Evolutionary conservation across 2,797 vertebrate genomes (phyloP), one percentile per base, ranked within the genome.

Genomic region (Loriculus beryllinus): DNA sequence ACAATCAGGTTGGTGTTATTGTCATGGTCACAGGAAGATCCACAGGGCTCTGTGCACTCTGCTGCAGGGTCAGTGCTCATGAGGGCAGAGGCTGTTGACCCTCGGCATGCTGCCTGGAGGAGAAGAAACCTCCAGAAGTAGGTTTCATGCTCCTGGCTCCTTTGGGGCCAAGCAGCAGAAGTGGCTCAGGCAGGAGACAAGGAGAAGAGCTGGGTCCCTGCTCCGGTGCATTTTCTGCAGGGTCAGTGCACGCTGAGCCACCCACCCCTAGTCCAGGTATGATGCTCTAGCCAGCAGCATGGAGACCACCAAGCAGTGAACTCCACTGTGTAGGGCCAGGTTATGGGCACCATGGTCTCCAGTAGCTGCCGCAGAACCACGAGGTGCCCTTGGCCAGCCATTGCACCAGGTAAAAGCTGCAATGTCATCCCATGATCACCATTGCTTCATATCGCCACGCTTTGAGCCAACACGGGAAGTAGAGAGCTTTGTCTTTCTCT

Each of bases 391-490:
- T 5, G 6, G 39, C 39, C 60, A 54, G 83, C 59, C 57, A 39
- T 6, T 6, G 85, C 76, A 77, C 49, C 87, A 94, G 89, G 87
- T 93, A 95, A 94, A 72, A 86, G 84, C 87, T 93, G 63, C 93
- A 90, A 47, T 90, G 54, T 76, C 94, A 96, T 96, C 91, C 82
- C 92, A 93, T 97, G 94, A 86, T 91, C 91, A 91, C 93, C 94
- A 96, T 94, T 52, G 89, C 95, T 96, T 76, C 96, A 94, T 62
- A 91, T 84, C 12, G 47, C 87, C 95, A 93, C 33, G 79, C 95
- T 96, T 93, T 95, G 87, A 94, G 80, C 91, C 82, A 63, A 26
- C 91, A 90, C 0, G 7, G 47, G 59, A 90, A 0, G 0, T 78
- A 96, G 91, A 28, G 15, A 90, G 84, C 29, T 71, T 91, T 88